Percentiles rank a stretch among this genome's conserved stretches.
Evolutionary conservation across 2,797 vertebrate genomes (phyloP).

Genomic region (Morelia viridis): DNA sequence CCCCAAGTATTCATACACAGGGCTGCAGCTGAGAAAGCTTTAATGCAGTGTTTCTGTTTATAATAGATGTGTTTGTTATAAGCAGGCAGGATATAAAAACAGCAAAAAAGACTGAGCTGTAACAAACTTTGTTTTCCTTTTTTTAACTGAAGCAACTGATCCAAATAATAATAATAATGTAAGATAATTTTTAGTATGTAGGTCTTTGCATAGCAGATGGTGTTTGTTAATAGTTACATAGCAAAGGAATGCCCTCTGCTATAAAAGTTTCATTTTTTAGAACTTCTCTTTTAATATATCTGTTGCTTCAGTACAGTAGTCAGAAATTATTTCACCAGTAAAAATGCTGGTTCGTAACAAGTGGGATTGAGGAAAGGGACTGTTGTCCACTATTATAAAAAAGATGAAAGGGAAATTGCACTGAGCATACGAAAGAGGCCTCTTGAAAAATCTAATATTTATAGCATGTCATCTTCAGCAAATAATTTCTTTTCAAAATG

Average conservation of each 20-base stretch:
- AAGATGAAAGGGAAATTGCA: conserved; percentile 29
- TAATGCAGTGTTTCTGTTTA: rapidly evolving
- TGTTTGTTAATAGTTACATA: neutral
- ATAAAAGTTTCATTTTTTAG: neutral
- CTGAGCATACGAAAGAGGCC: conserved; percentile 17
- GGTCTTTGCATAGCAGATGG: conserved; percentile 38
- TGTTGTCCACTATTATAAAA: conserved; percentile 4
- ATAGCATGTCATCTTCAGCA: conserved; percentile 24
- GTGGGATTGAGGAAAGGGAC: neutral
- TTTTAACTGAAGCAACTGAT: conserved; percentile 10
- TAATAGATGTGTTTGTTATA: rapidly evolving
- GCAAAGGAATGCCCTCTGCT: conserved; percentile 58
- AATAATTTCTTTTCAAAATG: conserved; percentile 29
- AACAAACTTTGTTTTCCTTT: neutral
- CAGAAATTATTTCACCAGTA: conserved; percentile 15
- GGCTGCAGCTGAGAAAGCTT: neutral
- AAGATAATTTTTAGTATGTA: conserved; percentile 27
- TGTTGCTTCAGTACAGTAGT: neutral
- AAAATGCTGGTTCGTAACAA: neutral
- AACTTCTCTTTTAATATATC: neutral
- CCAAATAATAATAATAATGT: conserved; percentile 15
- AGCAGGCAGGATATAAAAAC: neutral
- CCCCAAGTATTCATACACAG: neutral
- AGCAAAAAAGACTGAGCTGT: neutral
- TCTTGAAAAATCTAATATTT: neutral